Percentiles rank a stretch among this genome's conserved stretches.
Evolutionary conservation across 2,113 vertebrate species (phyloP).

Genomic region (Leuciscus idus): DNA sequence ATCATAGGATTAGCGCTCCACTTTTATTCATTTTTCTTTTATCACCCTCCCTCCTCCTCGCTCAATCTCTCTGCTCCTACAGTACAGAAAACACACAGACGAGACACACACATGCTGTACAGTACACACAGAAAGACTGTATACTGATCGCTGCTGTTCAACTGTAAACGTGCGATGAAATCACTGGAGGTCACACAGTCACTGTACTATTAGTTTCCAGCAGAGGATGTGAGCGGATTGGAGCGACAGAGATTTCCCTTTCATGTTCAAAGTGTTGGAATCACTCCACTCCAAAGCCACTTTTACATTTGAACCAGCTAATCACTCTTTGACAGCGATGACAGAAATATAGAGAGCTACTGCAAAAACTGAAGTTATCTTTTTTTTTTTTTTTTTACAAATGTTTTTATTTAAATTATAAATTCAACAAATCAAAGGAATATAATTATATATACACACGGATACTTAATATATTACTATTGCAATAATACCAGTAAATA

Average conservation of each 20-base stretch:
- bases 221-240: neutral
- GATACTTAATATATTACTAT: no score
- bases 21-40: conserved; percentile 69
- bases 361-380: no score
- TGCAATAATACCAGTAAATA: no score
- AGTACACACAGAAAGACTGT: neutral
- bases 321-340: no score
- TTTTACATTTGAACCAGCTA: neutral
- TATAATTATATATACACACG: no score
- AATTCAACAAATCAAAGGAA: no score
- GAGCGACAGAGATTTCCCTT: neutral
- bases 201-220: conserved; percentile 20
- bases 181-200: conserved; percentile 12
- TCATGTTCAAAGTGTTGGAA: neutral
- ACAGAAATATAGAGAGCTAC: no score
- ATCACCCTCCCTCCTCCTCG: conserved; percentile 44
- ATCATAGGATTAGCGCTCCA: conserved; percentile 73
- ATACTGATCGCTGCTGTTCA: neutral
- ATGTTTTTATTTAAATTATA: no score
- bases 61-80: conserved; percentile 40
- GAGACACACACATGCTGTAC: neutral
- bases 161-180: neutral
- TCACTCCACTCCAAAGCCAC: neutral
- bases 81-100: neutral
- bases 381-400: no score